Percentiles rank a stretch among this genome's conserved stretches.
phyloP scores from a whole-genome alignment of 1,140 invertebrate genomes.

The Eupeodes corollae region DNA sequence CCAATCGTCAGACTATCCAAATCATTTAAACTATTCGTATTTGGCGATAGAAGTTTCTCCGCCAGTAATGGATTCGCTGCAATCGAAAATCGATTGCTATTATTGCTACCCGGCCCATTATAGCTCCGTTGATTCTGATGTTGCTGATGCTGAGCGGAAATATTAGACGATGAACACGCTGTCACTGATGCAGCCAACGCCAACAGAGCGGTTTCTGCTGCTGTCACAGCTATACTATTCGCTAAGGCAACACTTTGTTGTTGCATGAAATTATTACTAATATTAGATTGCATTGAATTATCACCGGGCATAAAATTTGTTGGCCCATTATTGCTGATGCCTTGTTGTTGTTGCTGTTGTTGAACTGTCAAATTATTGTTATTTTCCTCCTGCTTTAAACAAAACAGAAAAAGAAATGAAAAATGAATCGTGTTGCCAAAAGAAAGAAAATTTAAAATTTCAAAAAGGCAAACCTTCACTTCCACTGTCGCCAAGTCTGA shows the following conservation, averaged over 20 bases:
- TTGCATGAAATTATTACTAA: neutral
- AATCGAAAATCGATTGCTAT: slow-evolving; percentile 23
- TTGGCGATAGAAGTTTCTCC: slow-evolving; percentile 29
- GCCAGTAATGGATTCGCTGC: slow-evolving; percentile 33
- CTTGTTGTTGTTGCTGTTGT: neutral
- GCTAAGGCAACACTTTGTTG: neutral
- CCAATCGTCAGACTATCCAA: slow-evolving; percentile 25
- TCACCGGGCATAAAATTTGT: neutral
- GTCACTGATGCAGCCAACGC: slow-evolving; percentile 13
- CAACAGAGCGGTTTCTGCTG: slow-evolving; percentile 8
- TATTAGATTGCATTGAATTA: no score
- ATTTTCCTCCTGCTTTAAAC: slow-evolving; percentile 36
- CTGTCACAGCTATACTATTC: neutral
- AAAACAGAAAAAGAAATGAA: no score
- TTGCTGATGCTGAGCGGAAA: slow-evolving; percentile 1
- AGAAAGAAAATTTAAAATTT: no score
- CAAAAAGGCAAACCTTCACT: slow-evolving; percentile 30
- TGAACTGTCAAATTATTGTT: slow-evolving; percentile 22
- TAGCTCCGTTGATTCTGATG: neutral
- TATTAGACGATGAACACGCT: slow-evolving; percentile 1
- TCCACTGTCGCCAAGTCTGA: slow-evolving; percentile 42
- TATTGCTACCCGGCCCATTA: slow-evolving; percentile 16
- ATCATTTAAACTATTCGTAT: slow-evolving; percentile 2
- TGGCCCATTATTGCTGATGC: neutral
- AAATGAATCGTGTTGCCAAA: no score